Evolutionary conservation across 2,888 invertebrate genomes (phyloP), one percentile per base, ranked within the genome.

Genomic region (Stenoptilia bipunctidactyla): DNA sequence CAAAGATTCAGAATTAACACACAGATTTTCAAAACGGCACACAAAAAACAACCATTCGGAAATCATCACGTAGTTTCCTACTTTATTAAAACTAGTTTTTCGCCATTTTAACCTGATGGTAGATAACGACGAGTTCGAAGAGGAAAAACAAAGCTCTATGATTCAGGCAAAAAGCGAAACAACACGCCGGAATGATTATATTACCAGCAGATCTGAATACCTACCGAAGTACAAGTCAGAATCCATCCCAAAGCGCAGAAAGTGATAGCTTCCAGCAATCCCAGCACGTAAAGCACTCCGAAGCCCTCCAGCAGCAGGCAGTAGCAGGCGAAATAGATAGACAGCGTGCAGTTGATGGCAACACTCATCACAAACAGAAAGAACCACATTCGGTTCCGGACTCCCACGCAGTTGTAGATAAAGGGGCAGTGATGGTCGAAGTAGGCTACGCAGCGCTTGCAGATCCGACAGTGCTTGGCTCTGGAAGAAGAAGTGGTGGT

Each of bases 361-460:
- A 95, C 90, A 55, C 93, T 92, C 85, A 93, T 88, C 1, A 95
- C 93, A 66, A 96, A 96, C 40, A 94, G 73, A 66, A 94, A 93
- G 82, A 96, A 96, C 95, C 96, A 96, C 86, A 94, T 93, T 58
- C 96, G 89, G 75, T 97, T 97, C 44, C 92, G 88, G 30, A 96
- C 85, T 1, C 97, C 97, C 13, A 97, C 94, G 67, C 97, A 97
- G 67, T 97, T 97, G 74, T 96, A 94, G 54, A 97, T 95, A 65
- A 96, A 97, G 0, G 96, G 96, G 65, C 97, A 97, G 66, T 97
- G 96, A 72, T 97, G 96, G 66, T 97, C 96, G 61, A 96, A 96
- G 66, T 95, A 94, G 1, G 90, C 89, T 1, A 94, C 92, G 61
- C 94, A 94, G 42, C 94, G 88, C 64, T 96, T 95, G 76, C 96